Evolutionary conservation across 23 tunicate genomes (phyloP).

Genomic region (Styela plicata): DNA sequence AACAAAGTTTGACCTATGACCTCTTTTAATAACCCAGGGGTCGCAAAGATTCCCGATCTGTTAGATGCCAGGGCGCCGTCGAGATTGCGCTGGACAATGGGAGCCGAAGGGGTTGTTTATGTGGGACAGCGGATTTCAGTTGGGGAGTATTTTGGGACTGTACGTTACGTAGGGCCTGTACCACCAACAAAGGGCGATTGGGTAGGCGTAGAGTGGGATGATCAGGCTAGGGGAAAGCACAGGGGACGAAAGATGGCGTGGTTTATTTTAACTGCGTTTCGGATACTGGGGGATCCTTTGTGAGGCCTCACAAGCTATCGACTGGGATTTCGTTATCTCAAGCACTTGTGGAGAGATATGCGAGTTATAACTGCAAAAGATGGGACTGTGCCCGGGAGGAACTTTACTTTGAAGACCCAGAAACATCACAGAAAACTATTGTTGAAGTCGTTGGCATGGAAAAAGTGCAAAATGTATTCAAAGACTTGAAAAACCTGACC

Average conservation of each 20-base stretch:
- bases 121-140: conserved; percentile 40
- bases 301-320: conserved; percentile 41
- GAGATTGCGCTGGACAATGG: conserved; percentile 8
- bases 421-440: conserved; percentile 28
- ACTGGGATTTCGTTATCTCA: conserved; percentile 51
- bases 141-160: conserved; percentile 57
- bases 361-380: not conserved
- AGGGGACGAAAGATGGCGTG: conserved; percentile 83
- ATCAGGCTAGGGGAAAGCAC: conserved; percentile 72
- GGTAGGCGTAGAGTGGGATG: conserved; percentile 94
- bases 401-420: conserved; percentile 29
- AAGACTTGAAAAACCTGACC: conserved; percentile 33
- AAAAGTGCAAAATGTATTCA: conserved; percentile 42
- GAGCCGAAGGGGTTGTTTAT: conserved; percentile 5
- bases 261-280: conserved; percentile 63
- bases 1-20: conserved; percentile 14
- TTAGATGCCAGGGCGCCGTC: conserved; percentile 17
- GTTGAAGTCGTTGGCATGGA: conserved; percentile 81
- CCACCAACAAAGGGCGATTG: conserved; percentile 81
- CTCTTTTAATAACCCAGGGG: not conserved
- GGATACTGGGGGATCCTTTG: conserved; percentile 82
- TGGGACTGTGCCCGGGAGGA: conserved; percentile 10
- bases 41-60: not conserved
- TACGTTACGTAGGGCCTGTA: conserved; percentile 57
- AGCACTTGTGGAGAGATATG: conserved; percentile 61